Conservation (phyloP, 2,113 vertebrate species). For the Cryptotis parvus region DNA sequence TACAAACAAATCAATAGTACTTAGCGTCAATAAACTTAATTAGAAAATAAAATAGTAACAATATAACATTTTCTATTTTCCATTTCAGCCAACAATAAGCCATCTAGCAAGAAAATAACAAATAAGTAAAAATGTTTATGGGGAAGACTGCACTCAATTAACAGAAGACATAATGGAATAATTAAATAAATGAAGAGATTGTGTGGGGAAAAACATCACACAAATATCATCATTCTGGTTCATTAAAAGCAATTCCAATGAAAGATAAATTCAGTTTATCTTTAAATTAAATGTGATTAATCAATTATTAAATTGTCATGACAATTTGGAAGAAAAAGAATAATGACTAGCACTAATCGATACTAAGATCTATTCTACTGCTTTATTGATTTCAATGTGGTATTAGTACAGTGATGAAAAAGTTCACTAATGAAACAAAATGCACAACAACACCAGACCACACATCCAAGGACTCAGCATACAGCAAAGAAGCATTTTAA, state of each 20-base stretch:
- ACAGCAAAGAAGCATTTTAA: background rate
- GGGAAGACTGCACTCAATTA: background rate
- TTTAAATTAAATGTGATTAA: background rate
- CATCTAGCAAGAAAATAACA: background rate
- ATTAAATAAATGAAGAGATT: background rate
- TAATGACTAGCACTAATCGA: background rate
- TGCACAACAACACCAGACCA: background rate
- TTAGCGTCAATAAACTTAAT: background rate
- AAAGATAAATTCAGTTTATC: background rate
- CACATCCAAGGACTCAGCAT: background rate
- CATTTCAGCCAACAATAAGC: background rate
- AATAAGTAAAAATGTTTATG: background rate
- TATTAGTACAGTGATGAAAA: background rate
- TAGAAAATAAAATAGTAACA: conserved; percentile 12
- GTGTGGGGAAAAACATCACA: background rate
- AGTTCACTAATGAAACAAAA: background rate
- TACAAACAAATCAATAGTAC: background rate
- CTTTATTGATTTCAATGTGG: conserved; percentile 2
- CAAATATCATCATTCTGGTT: background rate
- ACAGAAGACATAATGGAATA: background rate
- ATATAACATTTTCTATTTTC: background rate
- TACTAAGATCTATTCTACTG: background rate
- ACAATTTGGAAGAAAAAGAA: background rate
- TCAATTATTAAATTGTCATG: background rate
- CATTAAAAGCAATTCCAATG: background rate